Base-by-base conservation (phyloP, 2,888 invertebrate species). In the Lobophora halterata region DNA sequence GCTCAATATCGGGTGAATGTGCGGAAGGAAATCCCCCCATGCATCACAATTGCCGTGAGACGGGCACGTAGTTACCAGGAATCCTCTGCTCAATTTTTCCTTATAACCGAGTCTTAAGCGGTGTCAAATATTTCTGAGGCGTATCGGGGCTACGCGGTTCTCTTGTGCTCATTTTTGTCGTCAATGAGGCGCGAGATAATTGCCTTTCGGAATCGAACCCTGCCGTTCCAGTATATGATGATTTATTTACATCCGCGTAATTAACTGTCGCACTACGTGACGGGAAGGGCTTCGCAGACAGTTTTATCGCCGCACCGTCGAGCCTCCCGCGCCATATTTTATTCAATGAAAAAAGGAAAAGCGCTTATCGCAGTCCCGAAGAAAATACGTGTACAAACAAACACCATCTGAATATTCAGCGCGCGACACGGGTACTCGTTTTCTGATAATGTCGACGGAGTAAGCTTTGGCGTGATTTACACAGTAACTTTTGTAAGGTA, bases 221-320 rank as follows among this genome's bases (percentile, higher is more conserved):
- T 74, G 75, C 38, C 73, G 69, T 77, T 72, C 73, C 78, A 74
- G 78, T 75, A 82, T 80, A 76, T 81, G 83, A 86, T 86, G 86
- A 87, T 87, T 86, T 86, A 87, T 86, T 85, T 86, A 85, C 79
- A 85, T 80, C 78, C 80, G 79, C 78, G 82, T 86, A 86, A 87
- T 86, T 85, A 86, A 85, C 81, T 85, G 85, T 87, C 85, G 75
- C 79, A 81, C 77, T 81, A 82, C 83, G 85, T 85, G 85, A 86
- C 83, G 81, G 82, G 77, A 82, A 78, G 75, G 77, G 78, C 78
- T 72, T 62, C 74, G 72, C 67, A 69, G 71, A 77, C 74, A 66
- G n/a, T 72, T 83, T 85, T 85, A 86, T 83, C 83, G 75, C 69
- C 59, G 68, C 71, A 61, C 66, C n/a, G 66, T 66, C 71, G 73